Base-by-base conservation (phyloP, 2,888 invertebrate genomes). In the Euproctis similis region DNA sequence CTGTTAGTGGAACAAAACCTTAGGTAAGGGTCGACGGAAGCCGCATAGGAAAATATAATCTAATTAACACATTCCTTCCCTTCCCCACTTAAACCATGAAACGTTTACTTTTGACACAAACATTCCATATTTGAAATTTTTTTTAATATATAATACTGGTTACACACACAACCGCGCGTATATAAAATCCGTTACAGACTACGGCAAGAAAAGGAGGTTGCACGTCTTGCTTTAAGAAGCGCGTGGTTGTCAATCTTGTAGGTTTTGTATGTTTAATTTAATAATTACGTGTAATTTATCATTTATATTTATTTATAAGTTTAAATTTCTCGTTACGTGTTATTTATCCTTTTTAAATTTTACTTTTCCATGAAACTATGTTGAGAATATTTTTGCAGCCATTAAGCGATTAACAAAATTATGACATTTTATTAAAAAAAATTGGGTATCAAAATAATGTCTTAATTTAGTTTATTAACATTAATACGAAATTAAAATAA, bases 211-310 rank as follows among this genome's bases (percentile, higher is more conserved):
- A 23, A 23, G 27, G 61, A 67, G 66, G 68, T 67, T 66, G 66
- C 61, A 55, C 51, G 58, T 53, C 55, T 61, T 59, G 59, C 53
- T 59, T 51, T 42, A 39, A 34, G 31, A 43, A 43, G 53, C 43
- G 53, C 58, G 42, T 44, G 75, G 27, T 50, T 62, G 75, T 70
- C 71, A 76, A 78, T 63, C 59, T 62, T 41, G 18, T 9, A 31
- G 39, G 28, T n/a, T n/a, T n/a, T n/a, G n/a, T n/a, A n/a, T n/a
- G n/a, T n/a, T n/a, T n/a, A n/a, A n/a, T n/a, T n/a, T n/a, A n/a
- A n/a, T n/a, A n/a, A n/a, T n/a, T n/a, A n/a, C n/a, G n/a, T n/a
- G n/a, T n/a, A n/a, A n/a, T n/a, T n/a, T n/a, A n/a, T n/a, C n/a
- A n/a, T n/a, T n/a, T n/a, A n/a, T n/a, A n/a, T n/a, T n/a, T n/a